Evolutionary conservation across 1,140 invertebrate species (phyloP).

Genomic region (Drosophila bocqueti): DNA sequence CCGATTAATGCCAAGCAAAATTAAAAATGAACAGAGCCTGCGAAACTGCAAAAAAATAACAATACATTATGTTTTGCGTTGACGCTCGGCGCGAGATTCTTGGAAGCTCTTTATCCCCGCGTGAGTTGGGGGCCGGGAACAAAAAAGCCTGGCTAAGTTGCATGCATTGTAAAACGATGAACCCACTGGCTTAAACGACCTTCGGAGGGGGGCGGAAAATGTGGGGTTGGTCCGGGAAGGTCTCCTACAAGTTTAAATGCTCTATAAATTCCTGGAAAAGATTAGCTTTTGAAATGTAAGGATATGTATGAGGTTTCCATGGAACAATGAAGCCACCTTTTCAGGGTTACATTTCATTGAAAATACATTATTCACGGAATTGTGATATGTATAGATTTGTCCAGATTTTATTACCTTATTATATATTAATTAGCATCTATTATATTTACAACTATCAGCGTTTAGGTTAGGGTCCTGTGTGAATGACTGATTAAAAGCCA

Average conservation of each 20-base stretch:
- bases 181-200: constrained; percentile 38
- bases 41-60: constrained; percentile 23
- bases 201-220: constrained; percentile 1
- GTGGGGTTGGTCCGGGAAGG: background rate
- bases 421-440: background rate
- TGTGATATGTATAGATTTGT: background rate
- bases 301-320: background rate
- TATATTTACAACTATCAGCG: background rate
- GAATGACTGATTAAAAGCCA: background rate
- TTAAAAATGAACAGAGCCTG: constrained; percentile 30
- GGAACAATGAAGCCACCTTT: no score
- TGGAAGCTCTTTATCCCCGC: constrained; percentile 41
- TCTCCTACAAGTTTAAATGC: constrained; percentile 1
- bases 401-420: background rate
- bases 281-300: constrained; percentile 1
- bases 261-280: constrained; percentile 11
- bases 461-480: no score
- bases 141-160: constrained; percentile 11
- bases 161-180: constrained; percentile 48
- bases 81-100: constrained; percentile 22
- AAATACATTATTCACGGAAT: background rate
- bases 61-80: constrained; percentile 46
- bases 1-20: constrained; percentile 14
- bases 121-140: constrained; percentile 2
- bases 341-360: background rate